These are phyloP conservation scores for Polymixis flavicincta DNA, from an alignment of 2,888 invertebrate genomes.

Conservation along the genomic window DNA sequence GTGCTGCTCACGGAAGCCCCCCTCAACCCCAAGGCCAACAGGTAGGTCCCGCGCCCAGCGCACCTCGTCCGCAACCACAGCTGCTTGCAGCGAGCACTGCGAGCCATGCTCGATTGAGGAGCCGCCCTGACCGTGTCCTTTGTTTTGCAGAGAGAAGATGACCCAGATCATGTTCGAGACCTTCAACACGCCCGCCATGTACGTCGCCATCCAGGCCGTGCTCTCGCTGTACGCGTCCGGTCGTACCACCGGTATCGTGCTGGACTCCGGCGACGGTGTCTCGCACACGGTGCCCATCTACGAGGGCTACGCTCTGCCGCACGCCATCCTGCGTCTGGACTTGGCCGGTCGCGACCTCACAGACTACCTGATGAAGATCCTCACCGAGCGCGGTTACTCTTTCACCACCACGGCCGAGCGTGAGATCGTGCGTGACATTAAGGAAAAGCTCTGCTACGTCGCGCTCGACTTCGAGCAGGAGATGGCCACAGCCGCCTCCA, in stretches of 20 bases:
- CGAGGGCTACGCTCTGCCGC: conserved; percentile 97
- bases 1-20: conserved; percentile 97
- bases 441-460: conserved; percentile 97
- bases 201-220: conserved; percentile 98
- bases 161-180: conserved; percentile 98
- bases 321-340: conserved; percentile 97
- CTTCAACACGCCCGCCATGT: conserved; percentile 98
- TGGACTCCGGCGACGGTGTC: conserved; percentile 98
- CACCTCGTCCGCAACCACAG: conserved; percentile 5
- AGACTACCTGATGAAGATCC: conserved; percentile 98
- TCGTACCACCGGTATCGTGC: conserved; percentile 98
- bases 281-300: conserved; percentile 99
- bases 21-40: conserved; percentile 96
- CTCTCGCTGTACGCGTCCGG: conserved; percentile 98
- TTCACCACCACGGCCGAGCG: conserved; percentile 97
- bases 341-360: conserved; percentile 97
- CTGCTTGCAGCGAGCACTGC: background rate
- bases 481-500: conserved; percentile 98
- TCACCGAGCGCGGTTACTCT: conserved; percentile 97
- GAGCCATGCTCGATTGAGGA: conserved; percentile 5
- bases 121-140: conserved; percentile 56
- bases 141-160: conserved; percentile 94
- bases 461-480: conserved; percentile 97
- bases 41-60: conserved; percentile 72
- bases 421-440: conserved; percentile 98